Base-by-base conservation (phyloP, 2,888 invertebrate genomes). In the Meloe dianella region DNA sequence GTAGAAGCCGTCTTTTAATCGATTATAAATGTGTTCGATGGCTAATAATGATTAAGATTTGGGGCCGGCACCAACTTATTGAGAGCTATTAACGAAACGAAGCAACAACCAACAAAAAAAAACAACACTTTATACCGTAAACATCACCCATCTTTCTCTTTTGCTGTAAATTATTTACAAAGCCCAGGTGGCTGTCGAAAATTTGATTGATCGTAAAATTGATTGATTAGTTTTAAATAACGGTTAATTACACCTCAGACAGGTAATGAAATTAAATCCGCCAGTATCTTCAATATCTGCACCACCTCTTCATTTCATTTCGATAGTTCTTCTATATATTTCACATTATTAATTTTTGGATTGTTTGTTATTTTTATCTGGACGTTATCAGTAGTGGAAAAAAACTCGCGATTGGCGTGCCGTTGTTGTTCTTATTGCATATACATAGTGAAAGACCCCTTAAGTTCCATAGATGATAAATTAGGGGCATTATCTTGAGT, bases 21-120 rank as follows among this genome's bases (percentile, higher is more conserved):
- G 78, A 78, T 78, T 77, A 73, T 74, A 73, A 78, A 78, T 77
- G 77, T 79, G 78, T 79, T 79, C 78, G 79, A 79, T 79, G 77
- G 73, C 70, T 73, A 75, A 76, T 77, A 77, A 77, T 69, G 78
- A 79, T 79, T 79, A 78, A 76, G 54, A 54, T 54, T 24, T 27
- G 54, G n/a, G 27, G 54, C 27, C 27, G 54, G 7, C 54, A 24
- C 24, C 54, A 24, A 54, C 20, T 24, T 54, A 54, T 27, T 12
- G 24, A 54, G 70, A 63, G 72, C 74, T 73, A 75, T 75, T 77
- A 54, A 54, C 12, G 22, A 22, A 47, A n/a, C 6, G 7, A 47
- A 24, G 9, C 22, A 22, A 51, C 20, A 20, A 22, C 22, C 1
- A 20, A 9, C 2, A 51, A 22, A 20, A 47, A 8, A 47, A 20